Evolutionary conservation across 2,113 vertebrate species (phyloP).

Genomic region (Forbesichthys papilliferus): DNA sequence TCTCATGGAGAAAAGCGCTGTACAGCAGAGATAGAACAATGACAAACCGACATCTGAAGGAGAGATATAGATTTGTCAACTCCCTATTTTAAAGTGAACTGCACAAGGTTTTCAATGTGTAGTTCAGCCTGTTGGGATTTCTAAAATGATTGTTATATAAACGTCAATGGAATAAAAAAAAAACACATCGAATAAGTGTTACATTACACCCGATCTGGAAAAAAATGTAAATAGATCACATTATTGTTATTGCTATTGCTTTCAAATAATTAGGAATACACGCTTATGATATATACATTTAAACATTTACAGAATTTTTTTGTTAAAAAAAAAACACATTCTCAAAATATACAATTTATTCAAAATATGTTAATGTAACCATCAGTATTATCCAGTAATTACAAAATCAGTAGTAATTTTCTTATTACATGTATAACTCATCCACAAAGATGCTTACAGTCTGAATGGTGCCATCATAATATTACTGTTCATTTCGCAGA

Average conservation of each 20-base stretch:
- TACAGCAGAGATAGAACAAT: not conserved
- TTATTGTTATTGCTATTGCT: too few species aligned
- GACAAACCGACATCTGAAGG: not conserved
- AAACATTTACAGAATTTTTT: too few species aligned
- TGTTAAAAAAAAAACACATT: conserved; percentile 37
- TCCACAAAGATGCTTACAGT: conserved; percentile 35
- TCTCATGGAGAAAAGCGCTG: conserved; percentile 26
- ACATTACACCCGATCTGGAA: too few species aligned
- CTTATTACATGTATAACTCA: conserved; percentile 26
- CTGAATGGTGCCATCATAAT: conserved; percentile 36
- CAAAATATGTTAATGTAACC: conserved; percentile 79
- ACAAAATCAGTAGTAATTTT: conserved; percentile 79
- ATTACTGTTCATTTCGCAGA: conserved; percentile 20
- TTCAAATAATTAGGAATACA: too few species aligned
- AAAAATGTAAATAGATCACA: too few species aligned
- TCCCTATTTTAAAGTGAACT: not conserved
- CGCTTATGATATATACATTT: too few species aligned
- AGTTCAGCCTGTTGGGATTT: too few species aligned
- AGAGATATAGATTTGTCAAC: not conserved
- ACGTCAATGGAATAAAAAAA: too few species aligned
- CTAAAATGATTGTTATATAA: too few species aligned
- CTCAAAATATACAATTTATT: conserved; percentile 84
- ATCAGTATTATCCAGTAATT: conserved; percentile 77
- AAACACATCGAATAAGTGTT: too few species aligned
- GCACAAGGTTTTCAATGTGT: not conserved